Base-by-base conservation (phyloP, 53 echinoderm and acorn worm genomes). In the Antedon mediterranea region DNA sequence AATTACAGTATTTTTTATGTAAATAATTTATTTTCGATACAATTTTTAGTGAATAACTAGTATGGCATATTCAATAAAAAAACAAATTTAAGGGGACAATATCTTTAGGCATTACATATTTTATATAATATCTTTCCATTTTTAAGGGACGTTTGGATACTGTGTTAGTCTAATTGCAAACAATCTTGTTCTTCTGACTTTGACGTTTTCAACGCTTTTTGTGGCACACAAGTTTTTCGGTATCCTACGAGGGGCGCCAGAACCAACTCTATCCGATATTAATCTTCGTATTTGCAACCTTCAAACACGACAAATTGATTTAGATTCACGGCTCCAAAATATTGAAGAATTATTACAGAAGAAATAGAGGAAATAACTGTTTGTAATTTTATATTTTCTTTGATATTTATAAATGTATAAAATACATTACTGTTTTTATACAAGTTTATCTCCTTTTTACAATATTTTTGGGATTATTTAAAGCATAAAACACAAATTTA, bases 101-200 rank as follows among this genome's bases (percentile, higher is more conserved):
- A n/a, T n/a, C n/a, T n/a, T n/a, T n/a, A n/a, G 37, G 4, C 4
- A 37, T 37, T 37, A 11, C 37, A n/a, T n/a, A n/a, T n/a, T n/a
- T n/a, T n/a, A n/a, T n/a, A n/a, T n/a, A n/a, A n/a, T 34, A 15
- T 71, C 14, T 23, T 0, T 78, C 31, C 72, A 29, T 23, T 4
- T 74, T 84, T 0, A 78, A 89, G 90, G 90, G 27, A 74, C 87
- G 5, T 78, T 75, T 73, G 82, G 87, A 87, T 90, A 90, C 75
- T 75, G 87, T 31, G 31, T 79, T 26, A 85, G 85, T 0, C 80
- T 87, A 31, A 74, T 90, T 7, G 79, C 90, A 1, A 87, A 85
- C 82, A 90, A 90, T 31, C 18, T 82, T 3, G 87, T 90, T 27
- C 15, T 90, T 7, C 76, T 85, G 6, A 41, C 76, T 13, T 43